phyloP scores from a whole-genome alignment of 1,140 invertebrate genomes.

The Copidosoma floridanum region DNA sequence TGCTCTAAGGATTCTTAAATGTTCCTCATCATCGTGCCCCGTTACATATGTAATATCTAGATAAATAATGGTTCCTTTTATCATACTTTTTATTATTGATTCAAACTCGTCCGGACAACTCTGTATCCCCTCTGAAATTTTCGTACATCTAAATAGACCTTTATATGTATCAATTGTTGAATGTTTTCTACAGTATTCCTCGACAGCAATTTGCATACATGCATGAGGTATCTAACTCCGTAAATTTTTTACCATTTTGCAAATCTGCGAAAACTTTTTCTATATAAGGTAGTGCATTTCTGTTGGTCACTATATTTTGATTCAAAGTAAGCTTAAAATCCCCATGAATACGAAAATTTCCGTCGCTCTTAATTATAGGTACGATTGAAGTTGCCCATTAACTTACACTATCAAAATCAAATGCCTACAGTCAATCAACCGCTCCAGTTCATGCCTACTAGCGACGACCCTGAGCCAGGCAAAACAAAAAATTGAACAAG shows the following conservation, averaged over 20 bases:
- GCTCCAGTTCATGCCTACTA: too few species aligned
- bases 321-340: background rate
- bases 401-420: constrained; percentile 27
- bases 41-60: constrained; percentile 21
- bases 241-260: constrained; percentile 6
- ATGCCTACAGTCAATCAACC: constrained; percentile 21
- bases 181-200: background rate
- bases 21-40: background rate
- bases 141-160: constrained; percentile 37
- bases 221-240: constrained; percentile 15
- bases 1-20: background rate
- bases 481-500: too few species aligned
- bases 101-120: constrained; percentile 50
- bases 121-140: constrained; percentile 37
- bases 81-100: constrained; percentile 43
- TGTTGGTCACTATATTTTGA: background rate
- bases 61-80: constrained; percentile 31
- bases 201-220: constrained; percentile 25
- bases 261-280: constrained; percentile 22
- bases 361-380: constrained; percentile 43
- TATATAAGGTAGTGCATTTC: background rate
- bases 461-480: too few species aligned
- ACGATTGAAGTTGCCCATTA: constrained; percentile 53
- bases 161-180: constrained; percentile 31
- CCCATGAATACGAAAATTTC: constrained; percentile 36